Evolutionary conservation across 2,888 invertebrate species (phyloP), one percentile per base, ranked within the genome.

Genomic region (Oeneis ivallda): DNA sequence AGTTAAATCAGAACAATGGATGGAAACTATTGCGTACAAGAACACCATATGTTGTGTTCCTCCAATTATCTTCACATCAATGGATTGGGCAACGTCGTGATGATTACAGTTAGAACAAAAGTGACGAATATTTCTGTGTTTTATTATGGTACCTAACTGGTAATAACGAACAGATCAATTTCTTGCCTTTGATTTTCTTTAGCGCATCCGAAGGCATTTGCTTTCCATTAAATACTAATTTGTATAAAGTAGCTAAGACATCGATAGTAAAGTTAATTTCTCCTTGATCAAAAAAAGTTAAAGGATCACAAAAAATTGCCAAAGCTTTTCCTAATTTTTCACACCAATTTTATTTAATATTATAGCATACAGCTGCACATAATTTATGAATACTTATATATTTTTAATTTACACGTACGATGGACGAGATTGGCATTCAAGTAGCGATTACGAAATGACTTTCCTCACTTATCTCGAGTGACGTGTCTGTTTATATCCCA

Each of bases 361-460:
- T 4, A 5, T 26, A 26, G 26, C 5, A 26, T 5, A 4, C 26
- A 26, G 26, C 26, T 26, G 5, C 5, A 26, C 26, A 26, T 26
- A 26, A 26, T 26, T 4, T 4, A 5, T 26, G 5, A 5, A 5
- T 26, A 26, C 26, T 7, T 37, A 9, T 37, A 37, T 37, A 37
- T 37, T 37, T 37, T 37, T 37, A 6, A 13, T 43, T n/a, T 13
- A 4, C n/a, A 54, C 34, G 13, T 52, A 43, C 17, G 34, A 59
- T 37, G 39, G 59, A 43, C 32, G n/a, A 34, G 41, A 57, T 63
- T 57, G 43, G 4, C 17, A 52, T 39, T 26, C 60, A 56, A 53
- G 61, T 34, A 50, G 56, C 65, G 65, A 45, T 68, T 59, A 66
- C 65, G 68, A 66, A 67, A 64, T 66, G 9, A 64, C 65, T 67